These are phyloP conservation scores for Zaprionus gabonicus DNA, from an alignment of 1,140 invertebrate genomes.

Conservation along the genomic window DNA sequence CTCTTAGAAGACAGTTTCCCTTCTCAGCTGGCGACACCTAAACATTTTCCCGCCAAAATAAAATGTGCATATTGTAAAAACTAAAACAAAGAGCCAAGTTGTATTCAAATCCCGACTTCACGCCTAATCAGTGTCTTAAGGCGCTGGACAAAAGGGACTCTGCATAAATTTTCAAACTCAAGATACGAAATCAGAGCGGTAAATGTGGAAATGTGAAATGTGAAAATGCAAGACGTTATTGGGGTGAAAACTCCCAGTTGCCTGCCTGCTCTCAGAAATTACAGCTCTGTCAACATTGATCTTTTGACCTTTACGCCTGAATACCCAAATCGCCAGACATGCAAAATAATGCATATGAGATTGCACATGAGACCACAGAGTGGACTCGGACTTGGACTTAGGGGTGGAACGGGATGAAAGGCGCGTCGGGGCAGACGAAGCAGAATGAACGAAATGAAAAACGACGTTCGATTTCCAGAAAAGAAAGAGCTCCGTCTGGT, in stretches of 20 bases:
- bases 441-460: slow-evolving; percentile 27
- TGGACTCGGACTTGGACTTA: slow-evolving; percentile 23
- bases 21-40: slow-evolving; percentile 11
- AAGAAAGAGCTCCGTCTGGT: not conserved
- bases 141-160: slow-evolving; percentile 66
- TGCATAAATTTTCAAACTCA: slow-evolving; percentile 57
- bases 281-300: slow-evolving; percentile 68
- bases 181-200: slow-evolving; percentile 60
- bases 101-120: slow-evolving; percentile 78
- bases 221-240: slow-evolving; percentile 54
- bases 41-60: slow-evolving; percentile 63
- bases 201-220: slow-evolving; percentile 40
- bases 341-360: slow-evolving; percentile 80
- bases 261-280: slow-evolving; percentile 26
- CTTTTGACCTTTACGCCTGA: slow-evolving; percentile 80
- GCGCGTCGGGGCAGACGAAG: slow-evolving; percentile 30
- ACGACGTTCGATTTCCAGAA: slow-evolving; percentile 25
- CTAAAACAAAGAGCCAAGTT: slow-evolving; percentile 37
- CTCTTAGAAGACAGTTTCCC: not conserved
- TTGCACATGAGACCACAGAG: slow-evolving; percentile 39
- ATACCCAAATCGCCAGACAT: slow-evolving; percentile 76
- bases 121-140: slow-evolving; percentile 73
- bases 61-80: slow-evolving; percentile 28
- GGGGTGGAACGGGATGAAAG: slow-evolving; percentile 67
- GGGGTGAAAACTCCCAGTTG: slow-evolving; percentile 31